Percentiles rank a stretch among this genome's conserved stretches.
Evolutionary conservation across 2,888 invertebrate genomes (phyloP).

Genomic region (Drosophila falleni): DNA sequence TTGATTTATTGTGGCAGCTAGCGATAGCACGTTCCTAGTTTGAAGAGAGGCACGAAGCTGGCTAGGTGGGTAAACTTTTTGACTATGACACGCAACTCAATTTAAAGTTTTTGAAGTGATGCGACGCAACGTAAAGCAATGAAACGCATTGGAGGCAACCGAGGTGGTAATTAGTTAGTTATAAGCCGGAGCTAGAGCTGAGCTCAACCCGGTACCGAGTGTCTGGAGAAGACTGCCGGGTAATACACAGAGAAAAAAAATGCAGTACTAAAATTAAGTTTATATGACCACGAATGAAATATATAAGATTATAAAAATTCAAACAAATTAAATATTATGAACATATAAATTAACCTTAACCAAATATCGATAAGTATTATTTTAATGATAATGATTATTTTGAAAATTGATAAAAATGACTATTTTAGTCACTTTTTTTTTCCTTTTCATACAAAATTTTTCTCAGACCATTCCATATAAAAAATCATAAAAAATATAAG

Average conservation of each 20-base stretch:
- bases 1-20: slow-evolving; percentile 56
- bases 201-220: slow-evolving; percentile 30
- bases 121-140: slow-evolving; percentile 7
- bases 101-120: slow-evolving; percentile 59
- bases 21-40: slow-evolving; percentile 46
- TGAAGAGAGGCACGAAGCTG: slow-evolving; percentile 29
- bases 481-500: no score
- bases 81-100: slow-evolving; percentile 70
- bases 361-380: no score
- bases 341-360: no score
- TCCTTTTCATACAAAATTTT: no score
- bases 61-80: slow-evolving; percentile 55
- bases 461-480: no score
- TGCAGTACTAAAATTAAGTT: no score
- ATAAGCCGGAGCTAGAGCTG: slow-evolving; percentile 40
- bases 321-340: no score
- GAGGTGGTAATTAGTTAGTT: slow-evolving; percentile 62
- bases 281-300: no score
- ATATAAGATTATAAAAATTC: no score
- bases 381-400: no score
- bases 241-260: not conserved
- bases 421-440: no score
- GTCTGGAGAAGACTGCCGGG: not conserved
- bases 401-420: no score
- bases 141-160: slow-evolving; percentile 19